These are phyloP conservation scores for Medauroidea extradentata DNA, from an alignment of 1,140 invertebrate genomes.

Conservation along the genomic window DNA sequence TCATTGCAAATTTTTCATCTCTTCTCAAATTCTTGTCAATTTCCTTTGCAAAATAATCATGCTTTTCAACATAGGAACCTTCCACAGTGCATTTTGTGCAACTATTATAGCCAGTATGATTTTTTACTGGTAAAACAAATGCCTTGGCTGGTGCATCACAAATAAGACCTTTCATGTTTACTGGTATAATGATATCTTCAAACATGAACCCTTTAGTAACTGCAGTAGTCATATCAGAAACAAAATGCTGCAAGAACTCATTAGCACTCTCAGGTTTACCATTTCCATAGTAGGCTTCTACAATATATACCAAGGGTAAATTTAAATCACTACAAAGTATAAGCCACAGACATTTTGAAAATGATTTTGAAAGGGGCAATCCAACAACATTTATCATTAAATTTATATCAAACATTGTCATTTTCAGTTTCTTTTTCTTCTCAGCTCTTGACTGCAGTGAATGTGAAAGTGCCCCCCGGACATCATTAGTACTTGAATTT, in stretches of 20 bases:
- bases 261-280: slow-evolving; percentile 30
- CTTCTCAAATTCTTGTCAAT: slow-evolving; percentile 19
- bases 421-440: no score
- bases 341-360: slow-evolving; percentile 26
- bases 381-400: slow-evolving; percentile 19
- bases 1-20: slow-evolving; percentile 24
- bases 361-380: slow-evolving; percentile 21
- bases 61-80: slow-evolving; percentile 6
- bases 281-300: slow-evolving; percentile 18
- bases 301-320: slow-evolving; percentile 26
- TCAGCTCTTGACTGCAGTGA: no score
- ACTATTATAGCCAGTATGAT: slow-evolving; percentile 27
- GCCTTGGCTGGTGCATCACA: slow-evolving; percentile 35
- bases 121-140: slow-evolving; percentile 30
- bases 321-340: slow-evolving; percentile 25
- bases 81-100: slow-evolving; percentile 32
- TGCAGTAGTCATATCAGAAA: slow-evolving; percentile 26
- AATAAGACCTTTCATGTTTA: slow-evolving; percentile 27
- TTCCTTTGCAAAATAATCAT: slow-evolving; percentile 14
- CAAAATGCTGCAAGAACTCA: slow-evolving; percentile 30
- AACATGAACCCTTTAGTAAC: slow-evolving; percentile 22
- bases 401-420: no score
- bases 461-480: no score
- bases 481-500: no score
- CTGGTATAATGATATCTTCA: slow-evolving; percentile 16